Conservation (phyloP, 1,140 invertebrate species). For the Lamellibrachia luymesi region DNA sequence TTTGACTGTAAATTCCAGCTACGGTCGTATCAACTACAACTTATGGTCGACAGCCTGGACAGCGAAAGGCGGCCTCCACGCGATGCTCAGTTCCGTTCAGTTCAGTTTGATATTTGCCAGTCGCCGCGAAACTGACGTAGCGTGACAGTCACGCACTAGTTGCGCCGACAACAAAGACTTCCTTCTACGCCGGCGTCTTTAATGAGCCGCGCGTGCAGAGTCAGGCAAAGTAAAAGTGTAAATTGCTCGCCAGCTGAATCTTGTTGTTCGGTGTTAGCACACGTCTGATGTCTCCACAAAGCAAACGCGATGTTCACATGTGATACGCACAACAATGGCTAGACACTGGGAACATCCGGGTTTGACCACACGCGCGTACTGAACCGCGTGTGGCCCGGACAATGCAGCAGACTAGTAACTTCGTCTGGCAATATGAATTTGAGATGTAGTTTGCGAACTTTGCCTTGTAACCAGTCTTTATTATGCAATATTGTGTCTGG, state of each 20-base stretch:
- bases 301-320: not conserved
- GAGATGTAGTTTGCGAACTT: not conserved
- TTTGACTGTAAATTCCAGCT: not conserved
- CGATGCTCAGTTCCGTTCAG: not conserved
- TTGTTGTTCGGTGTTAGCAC: not conserved
- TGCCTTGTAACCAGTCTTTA: not conserved
- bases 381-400: not conserved
- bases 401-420: not conserved
- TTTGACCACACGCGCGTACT: not conserved
- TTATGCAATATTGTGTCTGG: not conserved
- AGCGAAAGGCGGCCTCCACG: not conserved
- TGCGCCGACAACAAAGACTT: not conserved
- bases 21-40: not conserved
- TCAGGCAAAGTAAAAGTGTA: not conserved
- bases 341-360: not conserved
- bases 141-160: not conserved
- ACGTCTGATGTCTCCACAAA: not conserved
- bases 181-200: not conserved
- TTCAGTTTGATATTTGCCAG: not conserved
- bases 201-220: not conserved
- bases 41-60: not conserved
- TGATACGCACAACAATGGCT: not conserved
- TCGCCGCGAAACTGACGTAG: not conserved
- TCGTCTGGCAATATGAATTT: not conserved
- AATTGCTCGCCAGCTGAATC: not conserved